Evolutionary conservation across 2,888 invertebrate genomes (phyloP).

Genomic region (Cryptocheilus praepositus): DNA sequence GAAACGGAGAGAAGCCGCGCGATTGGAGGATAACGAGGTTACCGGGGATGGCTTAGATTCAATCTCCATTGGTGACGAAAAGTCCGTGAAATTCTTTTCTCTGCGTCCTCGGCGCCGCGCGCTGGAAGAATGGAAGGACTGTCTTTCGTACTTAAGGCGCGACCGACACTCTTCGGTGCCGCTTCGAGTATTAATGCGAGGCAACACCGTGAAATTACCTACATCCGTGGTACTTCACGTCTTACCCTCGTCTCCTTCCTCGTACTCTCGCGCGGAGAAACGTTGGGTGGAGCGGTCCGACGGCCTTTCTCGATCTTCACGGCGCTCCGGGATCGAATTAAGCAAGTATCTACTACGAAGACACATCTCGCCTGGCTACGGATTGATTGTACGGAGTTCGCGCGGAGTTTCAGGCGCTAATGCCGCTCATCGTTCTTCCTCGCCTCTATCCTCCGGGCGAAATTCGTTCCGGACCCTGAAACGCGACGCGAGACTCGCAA

Average conservation of each 20-base stretch:
- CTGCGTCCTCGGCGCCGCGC: background rate
- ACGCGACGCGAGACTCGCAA: background rate
- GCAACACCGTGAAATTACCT: conserved; percentile 69
- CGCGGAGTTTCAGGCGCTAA: conserved; percentile 45
- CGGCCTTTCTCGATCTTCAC: conserved; percentile 35
- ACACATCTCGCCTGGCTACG: conserved; percentile 26
- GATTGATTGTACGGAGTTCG: conserved; percentile 46
- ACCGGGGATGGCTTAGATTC: conserved; percentile 36
- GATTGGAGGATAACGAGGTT: conserved; percentile 30
- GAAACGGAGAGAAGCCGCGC: conserved; percentile 2
- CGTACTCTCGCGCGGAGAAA: conserved; percentile 4
- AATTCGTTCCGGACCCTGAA: conserved; percentile 29
- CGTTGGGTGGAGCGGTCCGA: background rate
- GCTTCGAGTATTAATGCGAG: conserved; percentile 60
- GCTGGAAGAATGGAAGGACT: conserved; percentile 1
- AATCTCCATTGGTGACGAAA: conserved; percentile 49
- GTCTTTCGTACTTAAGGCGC: conserved; percentile 28
- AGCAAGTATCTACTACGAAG: conserved; percentile 36
- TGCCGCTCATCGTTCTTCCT: conserved; percentile 44
- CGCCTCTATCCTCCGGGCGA: conserved; percentile 27
- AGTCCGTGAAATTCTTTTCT: conserved; percentile 30
- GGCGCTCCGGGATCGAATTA: conserved; percentile 37
- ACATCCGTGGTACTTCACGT: conserved; percentile 48
- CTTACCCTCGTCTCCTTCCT: conserved; percentile 23
- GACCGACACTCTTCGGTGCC: conserved; percentile 25